Conservation (phyloP, 2,888 invertebrate genomes). For the Hirudinaria manillensis region DNA sequence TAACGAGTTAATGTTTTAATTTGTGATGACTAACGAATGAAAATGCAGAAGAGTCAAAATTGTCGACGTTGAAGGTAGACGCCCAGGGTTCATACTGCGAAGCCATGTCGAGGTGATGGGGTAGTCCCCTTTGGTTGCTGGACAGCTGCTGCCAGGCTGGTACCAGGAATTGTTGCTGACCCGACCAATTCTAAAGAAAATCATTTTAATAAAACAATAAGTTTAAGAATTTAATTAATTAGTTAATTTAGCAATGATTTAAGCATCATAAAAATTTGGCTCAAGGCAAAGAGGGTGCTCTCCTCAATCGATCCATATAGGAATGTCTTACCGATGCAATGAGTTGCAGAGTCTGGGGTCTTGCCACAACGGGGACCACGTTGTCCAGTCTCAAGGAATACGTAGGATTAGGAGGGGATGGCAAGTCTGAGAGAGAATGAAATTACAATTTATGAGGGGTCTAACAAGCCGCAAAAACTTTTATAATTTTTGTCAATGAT, state of each 20-base stretch:
- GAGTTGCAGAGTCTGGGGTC: slow-evolving; percentile 63
- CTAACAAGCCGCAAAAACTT: not conserved
- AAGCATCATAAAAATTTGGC: not conserved
- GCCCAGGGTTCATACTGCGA: slow-evolving; percentile 28
- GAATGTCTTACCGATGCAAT: slow-evolving; percentile 37
- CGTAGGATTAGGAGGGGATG: slow-evolving; percentile 66
- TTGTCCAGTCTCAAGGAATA: slow-evolving; percentile 43
- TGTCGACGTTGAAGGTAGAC: slow-evolving; percentile 16
- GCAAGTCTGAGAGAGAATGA: slow-evolving; percentile 45
- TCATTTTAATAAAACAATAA: not conserved
- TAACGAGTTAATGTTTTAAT: too few relatives aligned
- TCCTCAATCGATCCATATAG: too few relatives aligned
- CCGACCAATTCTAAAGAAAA: slow-evolving; percentile 58
- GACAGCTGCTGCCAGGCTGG: slow-evolving; percentile 72
- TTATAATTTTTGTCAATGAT: not conserved
- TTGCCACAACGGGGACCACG: slow-evolving; percentile 60
- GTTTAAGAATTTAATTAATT: slow-evolving; percentile 18
- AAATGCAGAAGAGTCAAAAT: slow-evolving; percentile 16
- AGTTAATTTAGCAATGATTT: not conserved
- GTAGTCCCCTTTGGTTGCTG: slow-evolving; percentile 44
- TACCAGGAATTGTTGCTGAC: slow-evolving; percentile 70
- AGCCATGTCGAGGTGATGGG: slow-evolving; percentile 43
- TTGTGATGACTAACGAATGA: slow-evolving; percentile 12
- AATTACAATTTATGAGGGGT: not conserved
- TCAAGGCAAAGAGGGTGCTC: too few relatives aligned